Conservation (phyloP, 2,888 invertebrate species). For the Coelinius sp. region DNA sequence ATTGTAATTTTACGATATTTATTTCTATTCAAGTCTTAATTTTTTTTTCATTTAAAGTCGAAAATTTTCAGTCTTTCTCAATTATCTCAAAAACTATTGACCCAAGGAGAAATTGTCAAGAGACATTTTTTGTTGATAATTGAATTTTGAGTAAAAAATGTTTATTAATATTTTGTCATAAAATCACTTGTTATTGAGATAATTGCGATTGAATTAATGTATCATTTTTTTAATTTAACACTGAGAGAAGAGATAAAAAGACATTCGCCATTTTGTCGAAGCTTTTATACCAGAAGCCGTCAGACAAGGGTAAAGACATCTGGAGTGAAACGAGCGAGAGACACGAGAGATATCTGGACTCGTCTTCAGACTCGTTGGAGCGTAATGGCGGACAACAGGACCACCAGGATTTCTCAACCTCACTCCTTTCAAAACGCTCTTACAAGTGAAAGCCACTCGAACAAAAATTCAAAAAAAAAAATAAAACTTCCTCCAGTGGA, state of each 20-base stretch:
- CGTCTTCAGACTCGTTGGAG: constrained; percentile 57
- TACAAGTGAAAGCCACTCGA: constrained; percentile 2
- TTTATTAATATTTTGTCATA: too few species aligned
- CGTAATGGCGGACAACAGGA: constrained; percentile 62
- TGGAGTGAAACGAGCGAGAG: neutral
- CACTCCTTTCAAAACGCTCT: neutral
- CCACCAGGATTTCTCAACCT: constrained; percentile 1
- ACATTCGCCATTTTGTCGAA: constrained; percentile 16
- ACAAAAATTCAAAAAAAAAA: neutral
- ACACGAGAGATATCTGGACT: constrained; percentile 20
- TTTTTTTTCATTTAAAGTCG: neutral
- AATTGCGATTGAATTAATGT: too few species aligned
- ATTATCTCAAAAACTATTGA: too few species aligned
- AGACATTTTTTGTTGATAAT: too few species aligned
- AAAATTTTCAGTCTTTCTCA: too few species aligned
- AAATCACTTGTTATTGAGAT: too few species aligned
- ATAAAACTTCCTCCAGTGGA: neutral
- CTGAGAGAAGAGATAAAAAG: too few species aligned
- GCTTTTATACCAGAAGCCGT: constrained; percentile 15
- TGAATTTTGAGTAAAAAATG: too few species aligned
- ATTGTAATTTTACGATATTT: neutral
- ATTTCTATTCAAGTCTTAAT: neutral
- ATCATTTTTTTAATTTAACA: neutral
- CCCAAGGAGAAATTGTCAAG: too few species aligned
- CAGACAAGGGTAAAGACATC: constrained; percentile 19